Evolutionary conservation across 2,113 vertebrate species (phyloP).

Genomic region (Tyto alba): DNA sequence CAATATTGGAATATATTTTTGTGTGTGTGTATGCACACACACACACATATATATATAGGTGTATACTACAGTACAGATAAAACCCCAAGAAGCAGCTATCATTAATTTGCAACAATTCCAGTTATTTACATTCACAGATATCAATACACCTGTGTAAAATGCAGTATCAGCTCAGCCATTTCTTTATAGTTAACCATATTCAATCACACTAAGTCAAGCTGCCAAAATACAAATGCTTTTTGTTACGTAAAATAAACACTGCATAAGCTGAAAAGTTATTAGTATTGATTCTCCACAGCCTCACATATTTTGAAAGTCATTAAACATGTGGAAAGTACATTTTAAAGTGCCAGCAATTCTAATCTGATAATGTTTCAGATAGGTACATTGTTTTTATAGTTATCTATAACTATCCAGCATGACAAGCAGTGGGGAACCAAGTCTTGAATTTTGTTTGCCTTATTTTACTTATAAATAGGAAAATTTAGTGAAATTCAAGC

Average conservation of each 20-base stretch:
- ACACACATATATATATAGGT: background rate
- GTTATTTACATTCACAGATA: conserved; percentile 56
- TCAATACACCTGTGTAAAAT: background rate
- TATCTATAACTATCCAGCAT: background rate
- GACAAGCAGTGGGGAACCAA: background rate
- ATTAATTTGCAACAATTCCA: conserved; percentile 37
- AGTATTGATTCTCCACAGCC: background rate
- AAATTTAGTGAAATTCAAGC: background rate
- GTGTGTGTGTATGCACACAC: background rate
- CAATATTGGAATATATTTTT: conserved; percentile 28
- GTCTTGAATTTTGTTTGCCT: background rate
- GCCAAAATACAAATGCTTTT: background rate
- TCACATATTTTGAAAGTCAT: background rate
- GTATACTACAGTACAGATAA: conserved; percentile 45
- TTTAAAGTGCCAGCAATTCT: background rate
- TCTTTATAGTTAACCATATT: conserved; percentile 1
- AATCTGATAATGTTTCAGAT: background rate
- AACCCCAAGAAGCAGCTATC: conserved; percentile 25
- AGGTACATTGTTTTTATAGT: background rate
- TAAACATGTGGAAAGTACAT: background rate
- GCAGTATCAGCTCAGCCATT: background rate
- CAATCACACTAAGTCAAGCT: background rate
- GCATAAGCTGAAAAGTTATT: background rate
- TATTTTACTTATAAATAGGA: background rate
- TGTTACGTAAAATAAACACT: background rate